Base-by-base conservation (phyloP, 2,113 vertebrate genomes). In the Phocoena sinus region DNA sequence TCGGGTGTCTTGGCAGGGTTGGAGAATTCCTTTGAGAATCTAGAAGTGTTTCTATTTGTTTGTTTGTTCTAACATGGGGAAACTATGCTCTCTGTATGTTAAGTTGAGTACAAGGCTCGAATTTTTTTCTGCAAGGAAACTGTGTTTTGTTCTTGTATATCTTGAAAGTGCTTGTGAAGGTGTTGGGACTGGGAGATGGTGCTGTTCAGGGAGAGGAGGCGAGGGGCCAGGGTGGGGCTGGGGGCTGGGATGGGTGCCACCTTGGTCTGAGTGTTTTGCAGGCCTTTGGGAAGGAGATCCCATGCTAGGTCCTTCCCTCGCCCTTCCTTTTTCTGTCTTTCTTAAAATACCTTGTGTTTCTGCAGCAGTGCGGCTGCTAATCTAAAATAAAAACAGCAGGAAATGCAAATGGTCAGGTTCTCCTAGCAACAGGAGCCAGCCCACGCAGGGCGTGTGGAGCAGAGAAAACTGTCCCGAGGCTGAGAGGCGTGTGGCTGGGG, bases 381-480 rank as follows among this genome's bases (percentile, higher is more conserved):
- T 96, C 96, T 98, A 98, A 98, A 98, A 97, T 98, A 98, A 98
- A 98, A 98, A 97, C 98, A 97, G 97, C 97, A 97, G 97, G 97
- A 97, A 98, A 97, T 98, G 97, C 97, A 98, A 98, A 98, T 98
- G 98, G 97, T 98, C 98, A 98, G 97, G 97, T 97, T 98, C 98
- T 97, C 98, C 97, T 98, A 98, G 98, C 98, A 98, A 98, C 98
- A 98, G 96, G 96, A 96, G 50, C 96, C 94, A 93, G 36, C 98
- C 97, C 92, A 97, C 98, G 50, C 94, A 98, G 98, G 98, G 98
- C 97, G 92, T 68, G 94, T n/a, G 79, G 98, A 97, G 97, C 97
- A 97, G n/a, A 96, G 95, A 77, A 79, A 95, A 91, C 92, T 97
- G 98, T 97, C 97, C 98, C 80, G 60, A 94, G 97, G 74, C 95